These are phyloP conservation scores for Heliothis subflexa DNA, from an alignment of 1,140 invertebrate genomes.

Conservation along the genomic window DNA sequence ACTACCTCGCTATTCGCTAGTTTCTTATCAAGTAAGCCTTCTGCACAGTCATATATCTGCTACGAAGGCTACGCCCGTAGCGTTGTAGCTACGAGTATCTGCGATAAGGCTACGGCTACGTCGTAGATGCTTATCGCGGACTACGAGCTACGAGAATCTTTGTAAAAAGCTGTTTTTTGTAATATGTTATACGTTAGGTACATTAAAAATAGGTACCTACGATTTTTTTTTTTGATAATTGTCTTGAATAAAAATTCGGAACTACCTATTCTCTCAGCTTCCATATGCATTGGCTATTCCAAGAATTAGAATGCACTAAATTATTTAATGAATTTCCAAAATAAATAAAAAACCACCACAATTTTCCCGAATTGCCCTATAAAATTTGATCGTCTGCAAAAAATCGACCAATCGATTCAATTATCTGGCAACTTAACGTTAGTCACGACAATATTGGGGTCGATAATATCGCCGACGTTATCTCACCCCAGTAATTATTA, in stretches of 20 bases:
- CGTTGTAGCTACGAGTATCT: conserved; percentile 2
- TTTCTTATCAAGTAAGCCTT: conserved; percentile 26
- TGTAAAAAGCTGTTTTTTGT: conserved; percentile 4
- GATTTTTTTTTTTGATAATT: too few species aligned
- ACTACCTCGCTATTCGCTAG: neutral
- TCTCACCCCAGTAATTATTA: neutral
- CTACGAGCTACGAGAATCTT: neutral
- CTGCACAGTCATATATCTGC: conserved; percentile 2
- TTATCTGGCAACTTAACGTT: neutral
- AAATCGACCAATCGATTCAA: neutral
- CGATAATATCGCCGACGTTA: neutral
- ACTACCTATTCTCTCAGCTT: too few species aligned
- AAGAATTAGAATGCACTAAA: too few species aligned
- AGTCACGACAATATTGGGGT: neutral
- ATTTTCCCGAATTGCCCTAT: neutral
- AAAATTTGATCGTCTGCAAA: neutral
- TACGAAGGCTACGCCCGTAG: conserved; percentile 26
- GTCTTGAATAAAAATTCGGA: too few species aligned
- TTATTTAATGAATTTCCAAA: too few species aligned
- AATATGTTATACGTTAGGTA: neutral
- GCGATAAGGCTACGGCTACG: conserved; percentile 17
- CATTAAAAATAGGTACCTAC: neutral
- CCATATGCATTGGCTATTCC: too few species aligned
- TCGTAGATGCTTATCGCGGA: conserved; percentile 9
- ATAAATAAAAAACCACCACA: neutral